Base-by-base conservation (phyloP, 1,140 invertebrate species). In the Drosophila novamexicana region DNA sequence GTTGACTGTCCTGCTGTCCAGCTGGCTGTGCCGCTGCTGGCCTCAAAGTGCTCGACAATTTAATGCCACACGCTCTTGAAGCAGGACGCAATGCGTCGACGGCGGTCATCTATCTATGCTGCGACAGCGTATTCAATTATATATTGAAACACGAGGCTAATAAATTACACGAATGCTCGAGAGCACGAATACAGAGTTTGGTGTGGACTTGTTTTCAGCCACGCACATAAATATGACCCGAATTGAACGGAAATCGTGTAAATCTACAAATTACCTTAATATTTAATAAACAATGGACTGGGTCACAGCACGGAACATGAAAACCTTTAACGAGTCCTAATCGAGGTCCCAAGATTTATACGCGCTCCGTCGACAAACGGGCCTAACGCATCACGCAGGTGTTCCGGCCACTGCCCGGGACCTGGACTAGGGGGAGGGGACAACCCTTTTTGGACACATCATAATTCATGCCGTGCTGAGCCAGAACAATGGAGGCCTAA, bases 251-350 rank as follows among this genome's bases (percentile, higher is more conserved):
- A 76, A 86, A 74, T 68, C 83, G 70, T 82, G 68, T 88, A 82
- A 75, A 88, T 88, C 84, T 80, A 89, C 83, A 88, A 88, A 88
- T 88, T 88, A 86, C 83, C 84, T 88, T 66, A 88, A 88, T 89
- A 88, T 88, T 88, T 88, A 88, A 88, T 88, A 59, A 79, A 73
- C 76, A 69, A 69, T 73, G 72, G 65, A 50, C 49, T 47, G 45
- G 64, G 39, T 44, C n/a, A 68, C 59, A 65, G 36, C 67, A 66
- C 54, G 36, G 32, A 37, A 18, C 65, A 75, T 50, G 58, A 59
- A 69, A 64, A 65, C 78, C 67, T 77, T 74, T 75, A 79, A 73
- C 70, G 65, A 67, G 44, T 36, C 40, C 40, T 72, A 71, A 75
- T 56, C 63, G 75, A 34, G 56, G 29, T 14, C 36, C 42, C 77